These are phyloP conservation scores for Protaetia brevitarsis DNA, from an alignment of 1,140 invertebrate species.

Conservation along the genomic window DNA sequence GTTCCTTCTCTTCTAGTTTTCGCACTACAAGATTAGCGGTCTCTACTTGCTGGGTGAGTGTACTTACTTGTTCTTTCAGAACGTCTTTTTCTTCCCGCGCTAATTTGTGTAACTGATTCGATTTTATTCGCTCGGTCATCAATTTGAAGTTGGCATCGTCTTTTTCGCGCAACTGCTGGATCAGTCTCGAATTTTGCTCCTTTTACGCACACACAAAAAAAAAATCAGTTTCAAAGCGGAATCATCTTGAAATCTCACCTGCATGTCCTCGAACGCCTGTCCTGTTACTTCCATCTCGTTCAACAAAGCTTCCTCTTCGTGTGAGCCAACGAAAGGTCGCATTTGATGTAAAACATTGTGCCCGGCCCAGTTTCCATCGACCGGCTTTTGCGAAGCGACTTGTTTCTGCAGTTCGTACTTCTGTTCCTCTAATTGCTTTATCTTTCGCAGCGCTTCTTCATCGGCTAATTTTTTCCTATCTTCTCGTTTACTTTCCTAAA, in stretches of 20 bases:
- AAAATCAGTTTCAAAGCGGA: too few species aligned
- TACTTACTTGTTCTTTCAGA: slow-evolving; percentile 76
- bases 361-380: slow-evolving; percentile 55
- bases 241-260: slow-evolving; percentile 49
- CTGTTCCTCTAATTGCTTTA: slow-evolving; percentile 92
- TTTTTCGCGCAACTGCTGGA: slow-evolving; percentile 95
- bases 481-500: slow-evolving; percentile 85
- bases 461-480: slow-evolving; percentile 90
- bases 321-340: slow-evolving; percentile 64
- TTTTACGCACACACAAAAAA: background rate
- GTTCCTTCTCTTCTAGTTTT: slow-evolving; percentile 96
- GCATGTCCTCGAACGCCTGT: slow-evolving; percentile 99
- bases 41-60: slow-evolving; percentile 64
- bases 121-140: slow-evolving; percentile 97
- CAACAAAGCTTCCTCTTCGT: slow-evolving; percentile 93
- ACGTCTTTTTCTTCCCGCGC: slow-evolving; percentile 92
- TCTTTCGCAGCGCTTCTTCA: slow-evolving; percentile 91
- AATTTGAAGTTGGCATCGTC: slow-evolving; percentile 99
- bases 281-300: slow-evolving; percentile 99
- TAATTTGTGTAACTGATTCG: slow-evolving; percentile 93
- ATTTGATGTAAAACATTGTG: slow-evolving; percentile 49
- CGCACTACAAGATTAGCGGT: slow-evolving; percentile 92
- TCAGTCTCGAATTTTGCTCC: slow-evolving; percentile 66
- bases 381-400: slow-evolving; percentile 80
- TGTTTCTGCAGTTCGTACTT: slow-evolving; percentile 80